phyloP scores from a whole-genome alignment of 2,888 invertebrate genomes.

The Tholera decimalis region DNA sequence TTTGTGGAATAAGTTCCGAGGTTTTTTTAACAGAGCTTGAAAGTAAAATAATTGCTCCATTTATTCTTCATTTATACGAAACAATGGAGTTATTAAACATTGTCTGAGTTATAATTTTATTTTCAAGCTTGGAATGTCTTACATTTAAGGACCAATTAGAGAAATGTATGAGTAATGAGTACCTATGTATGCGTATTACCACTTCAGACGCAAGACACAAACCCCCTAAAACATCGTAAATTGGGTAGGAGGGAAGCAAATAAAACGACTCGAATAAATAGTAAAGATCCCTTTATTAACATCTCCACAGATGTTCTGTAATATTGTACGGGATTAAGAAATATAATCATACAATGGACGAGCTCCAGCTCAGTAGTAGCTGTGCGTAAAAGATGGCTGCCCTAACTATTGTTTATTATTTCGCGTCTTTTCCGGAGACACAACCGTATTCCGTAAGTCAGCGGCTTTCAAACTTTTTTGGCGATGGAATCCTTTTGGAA shows the following conservation, averaged over 20 bases:
- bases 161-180: no score
- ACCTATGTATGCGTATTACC: no score
- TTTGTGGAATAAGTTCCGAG: no score
- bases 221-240: not conserved
- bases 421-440: slow-evolving; percentile 47
- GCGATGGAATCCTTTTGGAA: no score
- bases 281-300: slow-evolving; percentile 1
- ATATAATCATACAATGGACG: slow-evolving; percentile 52
- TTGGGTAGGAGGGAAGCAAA: not conserved
- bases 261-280: slow-evolving; percentile 14
- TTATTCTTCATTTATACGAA: no score
- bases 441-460: slow-evolving; percentile 11
- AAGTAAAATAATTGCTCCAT: no score
- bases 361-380: slow-evolving; percentile 1
- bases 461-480: no score
- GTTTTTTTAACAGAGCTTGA: no score
- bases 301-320: slow-evolving; percentile 11
- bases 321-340: slow-evolving; percentile 52
- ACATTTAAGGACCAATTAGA: not conserved
- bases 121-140: not conserved
- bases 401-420: slow-evolving; percentile 55
- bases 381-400: slow-evolving; percentile 15
- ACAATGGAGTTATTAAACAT: no score
- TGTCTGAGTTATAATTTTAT: not conserved
- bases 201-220: no score